phyloP scores from a whole-genome alignment of 1,140 invertebrate genomes.

The Amyelois transitella region DNA sequence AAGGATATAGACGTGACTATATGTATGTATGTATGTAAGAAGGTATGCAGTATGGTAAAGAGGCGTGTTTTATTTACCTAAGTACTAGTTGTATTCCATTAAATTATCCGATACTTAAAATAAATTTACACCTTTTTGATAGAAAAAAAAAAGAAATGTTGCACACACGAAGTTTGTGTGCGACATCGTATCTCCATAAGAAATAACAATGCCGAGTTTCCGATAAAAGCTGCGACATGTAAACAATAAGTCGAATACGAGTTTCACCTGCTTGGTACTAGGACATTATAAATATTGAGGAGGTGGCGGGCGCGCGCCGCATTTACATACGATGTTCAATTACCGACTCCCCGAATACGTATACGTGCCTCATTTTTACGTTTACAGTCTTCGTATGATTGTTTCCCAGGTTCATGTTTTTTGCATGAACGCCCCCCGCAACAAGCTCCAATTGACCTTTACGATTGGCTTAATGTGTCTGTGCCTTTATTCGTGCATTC shows the following conservation, averaged over 20 bases:
- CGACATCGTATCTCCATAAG: not conserved
- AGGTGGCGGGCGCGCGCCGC: constrained; percentile 45
- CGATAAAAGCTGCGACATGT: constrained; percentile 5
- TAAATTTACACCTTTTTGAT: no score
- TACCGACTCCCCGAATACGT: constrained; percentile 53
- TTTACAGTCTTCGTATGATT: constrained; percentile 37
- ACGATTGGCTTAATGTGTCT: not conserved
- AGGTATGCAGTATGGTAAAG: no score
- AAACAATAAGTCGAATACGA: constrained; percentile 22
- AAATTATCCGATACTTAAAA: no score
- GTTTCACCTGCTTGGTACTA: constrained; percentile 30
- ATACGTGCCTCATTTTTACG: constrained; percentile 56
- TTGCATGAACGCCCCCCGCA: constrained; percentile 17
- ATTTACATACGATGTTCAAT: constrained; percentile 65
- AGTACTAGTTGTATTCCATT: no score
- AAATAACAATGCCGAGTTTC: not conserved
- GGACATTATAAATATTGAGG: constrained; percentile 55
- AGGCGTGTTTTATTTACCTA: no score
- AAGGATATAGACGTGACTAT: no score
- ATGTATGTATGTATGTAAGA: no score
- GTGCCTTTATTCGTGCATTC: not conserved
- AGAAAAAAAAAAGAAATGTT: not conserved
- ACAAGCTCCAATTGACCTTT: constrained; percentile 1
- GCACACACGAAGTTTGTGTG: not conserved
- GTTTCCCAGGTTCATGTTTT: constrained; percentile 31